phyloP scores from a whole-genome alignment of 1,140 invertebrate genomes.

The Rhagoletis zephyria region DNA sequence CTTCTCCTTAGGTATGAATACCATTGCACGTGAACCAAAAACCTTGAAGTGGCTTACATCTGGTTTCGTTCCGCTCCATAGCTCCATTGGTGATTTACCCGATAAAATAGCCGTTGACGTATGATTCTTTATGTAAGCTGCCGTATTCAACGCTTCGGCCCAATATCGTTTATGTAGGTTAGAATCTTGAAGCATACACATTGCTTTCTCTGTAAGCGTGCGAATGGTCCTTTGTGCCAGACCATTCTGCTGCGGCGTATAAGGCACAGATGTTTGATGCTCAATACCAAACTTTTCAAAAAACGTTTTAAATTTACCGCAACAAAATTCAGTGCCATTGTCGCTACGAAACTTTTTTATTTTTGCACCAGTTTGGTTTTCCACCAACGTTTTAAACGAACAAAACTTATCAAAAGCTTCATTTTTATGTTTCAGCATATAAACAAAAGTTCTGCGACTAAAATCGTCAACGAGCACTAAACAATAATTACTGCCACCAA shows the following conservation, averaged over 20 bases:
- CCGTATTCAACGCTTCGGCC: neutral
- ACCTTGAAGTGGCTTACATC: too few relatives aligned
- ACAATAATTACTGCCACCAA: neutral
- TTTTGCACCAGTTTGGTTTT: neutral
- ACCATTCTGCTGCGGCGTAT: neutral
- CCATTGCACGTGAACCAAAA: too few relatives aligned
- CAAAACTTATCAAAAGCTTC: neutral
- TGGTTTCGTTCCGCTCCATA: too few relatives aligned
- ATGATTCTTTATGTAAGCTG: neutral
- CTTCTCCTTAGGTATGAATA: too few relatives aligned
- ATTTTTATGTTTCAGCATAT: neutral
- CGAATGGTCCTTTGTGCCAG: neutral
- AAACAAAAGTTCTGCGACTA: neutral
- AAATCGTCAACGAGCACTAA: neutral
- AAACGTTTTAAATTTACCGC: neutral
- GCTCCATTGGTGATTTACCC: neutral
- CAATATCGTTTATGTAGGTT: neutral
- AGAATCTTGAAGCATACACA: too few relatives aligned
- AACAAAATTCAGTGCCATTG: neutral
- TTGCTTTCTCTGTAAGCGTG: too few relatives aligned
- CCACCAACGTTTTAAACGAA: neutral
- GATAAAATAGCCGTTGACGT: neutral
- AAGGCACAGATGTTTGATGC: conserved; percentile 62
- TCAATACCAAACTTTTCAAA: conserved; percentile 62
- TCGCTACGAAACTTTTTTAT: neutral